Conservation (phyloP, 2,113 vertebrate species). For the Chascanopsetta lugubris region DNA sequence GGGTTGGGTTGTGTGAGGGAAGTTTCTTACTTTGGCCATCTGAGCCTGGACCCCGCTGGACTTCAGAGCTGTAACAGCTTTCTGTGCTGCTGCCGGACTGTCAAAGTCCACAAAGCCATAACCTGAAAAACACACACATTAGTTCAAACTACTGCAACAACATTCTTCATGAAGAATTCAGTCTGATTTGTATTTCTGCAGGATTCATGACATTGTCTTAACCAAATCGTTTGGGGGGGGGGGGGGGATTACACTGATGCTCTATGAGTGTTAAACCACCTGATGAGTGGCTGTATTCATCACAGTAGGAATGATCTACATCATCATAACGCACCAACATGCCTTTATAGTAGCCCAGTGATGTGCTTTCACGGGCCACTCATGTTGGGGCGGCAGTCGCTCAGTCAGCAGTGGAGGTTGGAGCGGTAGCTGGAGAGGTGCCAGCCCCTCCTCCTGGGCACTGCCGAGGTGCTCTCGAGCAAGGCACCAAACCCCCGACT, state of each 20-base stretch:
- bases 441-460: no score
- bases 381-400: no score
- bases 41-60: constrained; percentile 93
- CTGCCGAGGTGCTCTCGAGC: no score
- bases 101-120: constrained; percentile 96
- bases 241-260: neutral
- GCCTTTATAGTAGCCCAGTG: no score
- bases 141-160: neutral
- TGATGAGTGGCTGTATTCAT: no score
- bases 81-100: constrained; percentile 91
- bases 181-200: neutral
- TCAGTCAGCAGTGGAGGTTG: no score
- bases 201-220: neutral
- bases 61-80: constrained; percentile 90
- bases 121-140: constrained; percentile 72
- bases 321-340: no score
- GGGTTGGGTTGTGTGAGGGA: neutral
- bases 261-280: no score
- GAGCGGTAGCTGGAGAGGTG: no score
- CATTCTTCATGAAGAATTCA: neutral
- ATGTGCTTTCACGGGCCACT: no score
- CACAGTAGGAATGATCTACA: no score
- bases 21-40: constrained; percentile 90
- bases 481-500: no score
- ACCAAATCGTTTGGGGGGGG: neutral